phyloP scores from a whole-genome alignment of 2,888 invertebrate genomes.

The Agonum fuliginosum region DNA sequence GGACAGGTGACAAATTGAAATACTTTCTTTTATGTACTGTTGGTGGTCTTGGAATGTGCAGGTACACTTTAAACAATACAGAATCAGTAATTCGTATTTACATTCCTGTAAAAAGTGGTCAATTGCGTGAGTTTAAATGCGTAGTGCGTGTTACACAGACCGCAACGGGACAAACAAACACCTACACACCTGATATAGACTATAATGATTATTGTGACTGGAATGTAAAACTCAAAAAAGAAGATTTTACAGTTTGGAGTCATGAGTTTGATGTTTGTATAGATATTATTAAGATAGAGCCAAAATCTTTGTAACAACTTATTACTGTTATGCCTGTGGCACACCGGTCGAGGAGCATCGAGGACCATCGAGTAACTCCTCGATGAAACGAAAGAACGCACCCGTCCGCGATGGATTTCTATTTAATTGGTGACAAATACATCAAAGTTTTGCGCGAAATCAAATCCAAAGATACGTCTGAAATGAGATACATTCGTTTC shows the following conservation, averaged over 20 bases:
- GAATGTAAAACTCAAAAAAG: not conserved
- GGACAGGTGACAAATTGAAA: not conserved
- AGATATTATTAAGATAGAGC: not conserved
- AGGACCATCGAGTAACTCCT: no score
- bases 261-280: not conserved
- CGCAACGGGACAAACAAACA: not conserved
- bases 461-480: no score
- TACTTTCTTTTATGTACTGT: not conserved
- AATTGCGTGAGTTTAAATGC: not conserved
- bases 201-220: not conserved
- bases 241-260: not conserved
- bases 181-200: not conserved
- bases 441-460: no score
- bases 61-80: not conserved
- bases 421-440: no score
- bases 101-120: not conserved
- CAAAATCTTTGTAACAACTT: no score
- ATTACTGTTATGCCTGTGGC: no score
- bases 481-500: no score
- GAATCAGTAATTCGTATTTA: not conserved
- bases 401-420: no score
- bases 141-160: not conserved
- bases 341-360: no score
- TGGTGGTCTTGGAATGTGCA: not conserved
- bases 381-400: no score